Evolutionary conservation across 1,140 invertebrate species (phyloP).

Genomic region (Drosophila funebris): DNA sequence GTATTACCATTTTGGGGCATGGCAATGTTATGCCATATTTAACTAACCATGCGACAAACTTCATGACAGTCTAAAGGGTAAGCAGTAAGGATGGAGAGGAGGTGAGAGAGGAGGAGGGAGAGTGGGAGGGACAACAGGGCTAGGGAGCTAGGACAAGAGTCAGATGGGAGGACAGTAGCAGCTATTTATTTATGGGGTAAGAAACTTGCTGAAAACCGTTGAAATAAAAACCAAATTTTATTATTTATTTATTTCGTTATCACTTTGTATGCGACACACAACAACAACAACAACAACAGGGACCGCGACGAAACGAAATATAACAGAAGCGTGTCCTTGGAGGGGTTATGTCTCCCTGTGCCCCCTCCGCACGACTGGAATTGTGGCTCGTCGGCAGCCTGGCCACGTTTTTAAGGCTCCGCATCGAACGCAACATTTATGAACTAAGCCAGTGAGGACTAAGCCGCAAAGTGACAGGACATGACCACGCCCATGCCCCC

Average conservation of each 20-base stretch:
- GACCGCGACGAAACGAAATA: slow-evolving; percentile 27
- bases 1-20: slow-evolving; percentile 17
- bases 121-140: neutral
- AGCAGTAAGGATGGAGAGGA: neutral
- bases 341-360: neutral
- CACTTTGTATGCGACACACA: slow-evolving; percentile 74
- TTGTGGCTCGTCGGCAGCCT: slow-evolving; percentile 4
- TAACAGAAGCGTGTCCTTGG: slow-evolving; percentile 9
- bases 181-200: slow-evolving; percentile 66
- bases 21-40: slow-evolving; percentile 28
- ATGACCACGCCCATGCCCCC: slow-evolving; percentile 5
- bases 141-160: neutral
- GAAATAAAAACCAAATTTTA: slow-evolving; percentile 79
- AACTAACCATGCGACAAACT: slow-evolving; percentile 65
- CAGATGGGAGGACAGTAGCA: neutral
- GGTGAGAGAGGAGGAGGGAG: neutral
- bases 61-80: slow-evolving; percentile 48
- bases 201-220: slow-evolving; percentile 69
- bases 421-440: slow-evolving; percentile 52
- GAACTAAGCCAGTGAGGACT: slow-evolving; percentile 63
- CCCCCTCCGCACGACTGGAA: neutral
- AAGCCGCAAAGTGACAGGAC: slow-evolving; percentile 58
- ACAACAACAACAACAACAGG: no score
- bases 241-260: slow-evolving; percentile 81
- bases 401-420: slow-evolving; percentile 24